These are phyloP conservation scores for Daphoenositta chrysoptera DNA, from an alignment of 2,113 vertebrate species.

Conservation along the genomic window DNA sequence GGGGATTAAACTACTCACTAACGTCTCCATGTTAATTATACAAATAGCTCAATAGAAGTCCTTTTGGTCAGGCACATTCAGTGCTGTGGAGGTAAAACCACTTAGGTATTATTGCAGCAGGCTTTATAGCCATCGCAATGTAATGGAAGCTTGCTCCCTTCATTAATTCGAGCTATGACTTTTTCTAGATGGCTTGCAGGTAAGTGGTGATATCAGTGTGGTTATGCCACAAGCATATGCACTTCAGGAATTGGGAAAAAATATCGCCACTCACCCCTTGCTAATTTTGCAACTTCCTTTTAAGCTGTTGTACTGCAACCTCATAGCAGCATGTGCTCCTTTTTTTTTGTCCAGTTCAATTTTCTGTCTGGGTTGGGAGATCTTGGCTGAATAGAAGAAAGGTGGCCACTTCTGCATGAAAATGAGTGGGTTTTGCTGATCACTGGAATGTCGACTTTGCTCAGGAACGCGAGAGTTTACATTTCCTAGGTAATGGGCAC, in stretches of 20 bases:
- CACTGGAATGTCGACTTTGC: neutral
- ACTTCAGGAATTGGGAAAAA: neutral
- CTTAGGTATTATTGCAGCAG: neutral
- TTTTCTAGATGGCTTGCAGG: neutral
- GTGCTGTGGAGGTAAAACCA: neutral
- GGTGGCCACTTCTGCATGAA: neutral
- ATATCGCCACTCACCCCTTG: neutral
- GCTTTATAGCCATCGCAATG: neutral
- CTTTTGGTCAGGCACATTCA: neutral
- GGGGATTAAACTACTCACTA: neutral
- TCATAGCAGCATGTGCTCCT: neutral
- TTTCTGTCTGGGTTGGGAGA: neutral
- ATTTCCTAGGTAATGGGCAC: conserved; percentile 60
- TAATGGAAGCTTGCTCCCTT: neutral
- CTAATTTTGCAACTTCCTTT: conserved; percentile 40
- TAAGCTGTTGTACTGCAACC: neutral
- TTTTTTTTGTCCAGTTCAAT: neutral
- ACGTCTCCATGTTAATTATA: neutral
- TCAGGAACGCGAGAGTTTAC: conserved; percentile 22
- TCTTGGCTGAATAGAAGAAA: neutral
- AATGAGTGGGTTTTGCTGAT: conserved; percentile 16
- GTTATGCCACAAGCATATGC: neutral
- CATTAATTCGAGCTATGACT: neutral
- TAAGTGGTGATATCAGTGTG: neutral
- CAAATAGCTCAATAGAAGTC: neutral